A percentile compares a stretch with the other conserved stretches of the same genome.
Conservation (phyloP, 2,113 vertebrate species). For the Ceyx cyanopectus region DNA sequence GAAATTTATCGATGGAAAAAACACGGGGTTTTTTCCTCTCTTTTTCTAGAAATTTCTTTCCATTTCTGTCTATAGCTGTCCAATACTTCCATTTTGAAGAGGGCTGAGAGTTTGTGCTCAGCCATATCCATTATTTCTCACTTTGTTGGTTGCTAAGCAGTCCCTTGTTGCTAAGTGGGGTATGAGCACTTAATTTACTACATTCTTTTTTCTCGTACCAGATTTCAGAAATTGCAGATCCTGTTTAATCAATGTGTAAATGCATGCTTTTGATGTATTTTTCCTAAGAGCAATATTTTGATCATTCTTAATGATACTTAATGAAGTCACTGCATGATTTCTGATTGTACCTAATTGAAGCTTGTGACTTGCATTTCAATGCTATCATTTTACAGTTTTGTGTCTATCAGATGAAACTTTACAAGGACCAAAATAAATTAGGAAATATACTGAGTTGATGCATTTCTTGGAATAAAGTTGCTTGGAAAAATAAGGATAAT, state of each 20-base stretch:
- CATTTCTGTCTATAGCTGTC: constrained; percentile 1
- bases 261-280: constrained; percentile 88
- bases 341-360: constrained; percentile 88
- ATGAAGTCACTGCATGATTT: constrained; percentile 88
- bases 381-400: constrained; percentile 80
- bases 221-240: constrained; percentile 85
- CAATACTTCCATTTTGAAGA: constrained; percentile 13
- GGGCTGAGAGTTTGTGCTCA: constrained; percentile 65
- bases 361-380: constrained; percentile 87
- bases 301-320: constrained; percentile 90
- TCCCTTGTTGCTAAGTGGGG: constrained; percentile 85
- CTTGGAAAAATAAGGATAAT: constrained; percentile 23
- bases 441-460: constrained; percentile 59
- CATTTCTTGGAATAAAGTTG: constrained; percentile 46
- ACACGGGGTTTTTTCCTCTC: neutral
- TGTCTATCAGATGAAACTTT: constrained; percentile 78
- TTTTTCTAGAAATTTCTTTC: neutral
- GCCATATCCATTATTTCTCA: constrained; percentile 77
- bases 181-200: constrained; percentile 85
- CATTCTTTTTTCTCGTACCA: constrained; percentile 81
- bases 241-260: constrained; percentile 88
- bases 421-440: constrained; percentile 73
- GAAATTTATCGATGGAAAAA: neutral
- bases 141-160: constrained; percentile 84
- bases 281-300: constrained; percentile 89